Base-by-base conservation (phyloP, 2,797 vertebrate species). In the Clarias fuscus region DNA sequence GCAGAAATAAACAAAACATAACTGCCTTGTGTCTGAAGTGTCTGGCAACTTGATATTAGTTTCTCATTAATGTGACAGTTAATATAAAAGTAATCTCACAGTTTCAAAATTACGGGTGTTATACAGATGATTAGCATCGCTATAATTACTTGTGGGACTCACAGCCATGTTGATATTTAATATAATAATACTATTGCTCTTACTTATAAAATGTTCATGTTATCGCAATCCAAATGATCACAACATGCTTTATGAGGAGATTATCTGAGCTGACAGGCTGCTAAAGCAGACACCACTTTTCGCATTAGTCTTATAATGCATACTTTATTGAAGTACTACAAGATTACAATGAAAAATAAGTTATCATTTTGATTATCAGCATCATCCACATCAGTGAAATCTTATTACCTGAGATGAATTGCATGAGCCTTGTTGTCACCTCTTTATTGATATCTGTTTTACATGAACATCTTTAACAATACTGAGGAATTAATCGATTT, bases 371-470 rank as follows among this genome's bases (percentile, higher is more conserved):
- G 40, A 43, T 72, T 43, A 72, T 40, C 70, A 58, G 17, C 48
- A 76, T 20, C 53, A 20, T 59, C 53, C 27, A 78, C 18, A 59
- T 59, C 53, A 61, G 53, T 78, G 27, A 59, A 33, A 59, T 78
- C 53, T 78, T 37, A 20, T 33, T 22, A 22, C 17, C 75, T 78
- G 30, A 59, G 30, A 27, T 59, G 17, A 53, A 77, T 59, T 77
- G 18, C 27, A 27, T 0, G 53, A 77, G n/a, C 17, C 53, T 27
- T 17, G 3, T 18, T 17, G 7, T 30, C 75, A 58, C 58, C n/a
- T 27, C 48, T 56, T 58, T 53, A 56, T 53, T 76, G 48, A 56
- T 76, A 40, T 73, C 48, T 76, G 75, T 77, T 76, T 76, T 15
- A 56, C 53, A 56, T 56, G 13, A 56, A 3, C 53, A 56, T 56